Base-by-base conservation (phyloP, 2,888 invertebrate genomes). In the Heteropelma amictum region DNA sequence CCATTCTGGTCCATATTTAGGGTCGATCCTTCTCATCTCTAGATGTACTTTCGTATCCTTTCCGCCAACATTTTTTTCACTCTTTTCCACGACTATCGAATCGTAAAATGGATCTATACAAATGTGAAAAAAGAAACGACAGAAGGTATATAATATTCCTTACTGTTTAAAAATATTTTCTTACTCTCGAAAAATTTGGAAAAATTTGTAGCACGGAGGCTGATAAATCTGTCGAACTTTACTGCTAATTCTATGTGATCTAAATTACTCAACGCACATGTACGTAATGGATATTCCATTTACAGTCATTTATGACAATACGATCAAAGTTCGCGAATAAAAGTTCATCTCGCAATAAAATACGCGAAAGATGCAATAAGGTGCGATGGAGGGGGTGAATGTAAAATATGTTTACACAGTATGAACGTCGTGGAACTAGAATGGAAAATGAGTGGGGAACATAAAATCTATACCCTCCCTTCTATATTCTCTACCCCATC, bases 391-490 rank as follows among this genome's bases (percentile, higher is more conserved):
- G 73, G 72, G 69, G 67, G 53, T 60, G 70, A 77, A 77, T 72
- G 73, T 68, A 51, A 71, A 77, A 67, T 53, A 56, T 33, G 51
- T 68, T 68, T 64, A 65, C 49, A 42, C 35, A 26, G 51, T 38
- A 42, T 64, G 45, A 47, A 19, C n/a, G 33, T 21, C 40, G 51
- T 77, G 70, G 61, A 45, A 38, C 12, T 23, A 33, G 68, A 76
- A 78, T 75, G 65, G 56, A 78, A 75, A 77, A 75, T 75, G 53
- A 73, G 72, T 42, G 40, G 26, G 61, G 58, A 63, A 75, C 68
- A 74, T 63, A 17, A 63, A 58, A 54, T 38, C 51, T n/a, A n/a
- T n/a, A n/a, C n/a, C 47, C 49, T 17, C 53, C 58, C 38, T 42
- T n/a, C 40, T 28, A 35, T n/a, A 28, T 47, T 71, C 38, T 30